Base-by-base conservation (phyloP, 2,113 vertebrate genomes). In the Apistogramma diplotaenia region DNA sequence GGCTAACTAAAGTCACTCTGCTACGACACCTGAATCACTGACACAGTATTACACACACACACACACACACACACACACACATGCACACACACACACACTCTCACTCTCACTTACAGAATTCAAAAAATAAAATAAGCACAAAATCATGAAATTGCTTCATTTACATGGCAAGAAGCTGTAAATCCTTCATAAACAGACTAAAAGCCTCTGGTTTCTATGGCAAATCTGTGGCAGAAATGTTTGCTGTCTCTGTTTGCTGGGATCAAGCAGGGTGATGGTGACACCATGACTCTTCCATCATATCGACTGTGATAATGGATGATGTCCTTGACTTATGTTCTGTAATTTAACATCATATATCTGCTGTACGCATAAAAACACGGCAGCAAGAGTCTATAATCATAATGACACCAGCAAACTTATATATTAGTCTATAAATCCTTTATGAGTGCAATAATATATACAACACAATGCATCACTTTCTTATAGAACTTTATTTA, bases 1-100 rank as follows among this genome's bases (percentile, higher is more conserved):
- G 91, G 92, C 92, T 91, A 91, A 93, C 93, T 90, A 92, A 92
- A 93, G 93, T 93, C 89, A 89, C 85, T 91, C 87, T 85, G 89
- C 89, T 87, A 93, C 89, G 92, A 90, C 88, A 91, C 87, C 87
- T 91, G 88, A 91, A 91, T 90, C 89, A 82, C 86, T 76, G 83
- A 81, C 78, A 78, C n/a, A 9, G 40, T 16, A 67, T 65, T 2
- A 55, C 21, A 3, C 71, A 77, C 59, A 77, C 78, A 21, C 78
- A 76, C 73, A 51, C n/a, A n/a, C n/a, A n/a, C n/a, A n/a, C n/a
- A n/a, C n/a, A 37, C 8, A 37, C 35, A 37, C 35, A n/a, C n/a
- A n/a, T n/a, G n/a, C n/a, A n/a, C 65, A 62, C 65, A 78, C 78
- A 65, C 62, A 70, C 60, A 57, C 37, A 37, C 33, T 46, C 56